Evolutionary conservation across 64 coral and sea anemone species (phyloP), one percentile per base, ranked within the genome.

Genomic region (Montipora foliosa): DNA sequence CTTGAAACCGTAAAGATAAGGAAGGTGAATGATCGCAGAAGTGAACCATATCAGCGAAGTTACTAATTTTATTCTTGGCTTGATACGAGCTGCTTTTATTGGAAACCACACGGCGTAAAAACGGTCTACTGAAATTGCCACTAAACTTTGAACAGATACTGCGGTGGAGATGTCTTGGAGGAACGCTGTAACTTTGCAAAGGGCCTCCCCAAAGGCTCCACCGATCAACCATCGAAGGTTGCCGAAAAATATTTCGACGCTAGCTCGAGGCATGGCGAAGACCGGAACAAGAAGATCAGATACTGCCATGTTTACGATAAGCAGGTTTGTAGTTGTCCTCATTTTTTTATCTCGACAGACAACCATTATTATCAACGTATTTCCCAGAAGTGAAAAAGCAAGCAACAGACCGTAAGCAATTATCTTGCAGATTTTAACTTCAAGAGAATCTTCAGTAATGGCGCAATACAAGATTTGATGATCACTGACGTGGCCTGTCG

Each of bases 291-390:
- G 17, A 12, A 93, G 78, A 58, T 93, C 92, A 29, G 92, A 87
- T 0, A 93, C 64, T 4, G 92, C 92, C 92, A 93, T 93, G 58
- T 88, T 93, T 6, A 93, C 75, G 15, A 93, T 93, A 15, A 93
- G 86, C 11, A 87, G 70, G 49, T 93, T 93, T 13, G 92, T 88
- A 17, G 92, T 87, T 52, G 84, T 88, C 8, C 61, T 79, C 79
- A 93, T 81, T 17, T 77, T 83, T 20, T 88, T 50, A 47, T 93
- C 86, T 72, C 92, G 17, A 19, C 70, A 88, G 6, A 93, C 84
- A 2, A 93, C 92, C 17, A 73, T 74, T 10, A 88, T 57, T 9
- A 93, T 86, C 51, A 93, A 68, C 15, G 67, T 51, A 75, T 93
- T 93, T 20, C 92, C 92, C 8, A 93, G 5, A 7, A 93, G 44